Percentiles rank a stretch among this genome's conserved stretches.
phyloP scores from a whole-genome alignment of 2,113 vertebrate genomes.

The Prunella himalayana region DNA sequence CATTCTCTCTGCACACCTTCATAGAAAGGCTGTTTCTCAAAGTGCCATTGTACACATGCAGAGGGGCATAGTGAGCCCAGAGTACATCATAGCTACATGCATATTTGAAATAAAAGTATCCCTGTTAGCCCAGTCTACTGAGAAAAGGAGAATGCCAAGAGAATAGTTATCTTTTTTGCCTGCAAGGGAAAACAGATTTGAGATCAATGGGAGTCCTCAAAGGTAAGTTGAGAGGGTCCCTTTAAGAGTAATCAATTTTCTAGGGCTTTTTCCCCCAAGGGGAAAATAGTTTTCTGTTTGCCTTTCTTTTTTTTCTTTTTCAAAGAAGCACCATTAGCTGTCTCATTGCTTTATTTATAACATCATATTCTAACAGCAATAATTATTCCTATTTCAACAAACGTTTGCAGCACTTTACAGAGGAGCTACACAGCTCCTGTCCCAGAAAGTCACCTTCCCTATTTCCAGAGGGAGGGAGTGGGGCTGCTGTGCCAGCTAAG shows the following conservation, averaged over 20 bases:
- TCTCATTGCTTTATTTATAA: neutral
- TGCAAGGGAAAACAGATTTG: neutral
- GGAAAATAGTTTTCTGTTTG: neutral
- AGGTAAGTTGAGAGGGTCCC: constrained; percentile 33
- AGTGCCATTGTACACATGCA: neutral
- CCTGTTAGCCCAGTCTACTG: neutral
- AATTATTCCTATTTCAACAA: neutral
- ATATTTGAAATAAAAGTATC: constrained; percentile 28
- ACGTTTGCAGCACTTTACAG: neutral
- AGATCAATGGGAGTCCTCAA: constrained; percentile 43
- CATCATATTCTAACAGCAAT: neutral
- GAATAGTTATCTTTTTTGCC: constrained; percentile 36
- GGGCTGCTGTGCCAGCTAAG: neutral
- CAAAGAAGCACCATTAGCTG: neutral
- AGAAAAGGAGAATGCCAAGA: constrained; percentile 25
- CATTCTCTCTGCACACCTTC: neutral
- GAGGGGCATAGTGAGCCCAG: neutral
- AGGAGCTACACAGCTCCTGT: neutral
- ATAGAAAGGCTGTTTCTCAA: neutral
- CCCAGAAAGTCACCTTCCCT: neutral
- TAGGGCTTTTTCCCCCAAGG: neutral
- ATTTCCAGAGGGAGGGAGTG: neutral
- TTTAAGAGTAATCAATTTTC: constrained; percentile 50
- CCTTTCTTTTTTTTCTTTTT: neutral
- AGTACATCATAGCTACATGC: neutral